Evolutionary conservation across 1,140 invertebrate species (phyloP).

Genomic region (Camponotus vicinus): DNA sequence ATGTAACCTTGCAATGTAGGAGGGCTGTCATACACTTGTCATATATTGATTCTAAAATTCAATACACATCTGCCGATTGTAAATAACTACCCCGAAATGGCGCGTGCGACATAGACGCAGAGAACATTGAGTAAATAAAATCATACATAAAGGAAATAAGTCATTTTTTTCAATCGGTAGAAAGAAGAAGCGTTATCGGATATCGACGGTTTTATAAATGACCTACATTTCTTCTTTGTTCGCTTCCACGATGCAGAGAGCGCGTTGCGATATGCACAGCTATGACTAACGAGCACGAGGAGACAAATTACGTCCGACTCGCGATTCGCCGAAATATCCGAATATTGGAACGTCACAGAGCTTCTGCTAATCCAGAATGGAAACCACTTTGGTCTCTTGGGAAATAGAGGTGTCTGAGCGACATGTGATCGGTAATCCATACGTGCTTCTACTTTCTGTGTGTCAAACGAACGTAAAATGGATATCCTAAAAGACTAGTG

Average conservation of each 20-base stretch:
- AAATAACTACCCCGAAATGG: conserved; percentile 24
- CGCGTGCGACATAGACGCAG: background rate
- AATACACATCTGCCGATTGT: conserved; percentile 35
- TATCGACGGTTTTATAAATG: conserved; percentile 57
- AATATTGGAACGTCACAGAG: conserved; percentile 27
- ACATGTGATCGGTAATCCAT: conserved; percentile 5
- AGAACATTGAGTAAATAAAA: conserved; percentile 50
- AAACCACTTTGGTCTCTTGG: background rate
- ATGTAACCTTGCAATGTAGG: background rate
- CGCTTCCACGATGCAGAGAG: conserved; percentile 20
- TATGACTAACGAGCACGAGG: conserved; percentile 45
- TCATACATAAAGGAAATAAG: conserved; percentile 49
- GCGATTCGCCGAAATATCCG: conserved; percentile 42
- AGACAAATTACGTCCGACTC: conserved; percentile 48
- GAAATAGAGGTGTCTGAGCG: background rate
- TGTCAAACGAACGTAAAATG: background rate
- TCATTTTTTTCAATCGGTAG: conserved; percentile 24
- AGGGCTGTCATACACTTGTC: conserved; percentile 15
- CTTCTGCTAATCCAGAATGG: conserved; percentile 10
- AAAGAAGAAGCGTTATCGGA: conserved; percentile 32
- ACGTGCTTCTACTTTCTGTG: background rate
- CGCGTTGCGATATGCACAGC: conserved; percentile 42
- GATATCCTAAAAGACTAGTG: background rate
- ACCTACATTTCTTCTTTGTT: conserved; percentile 60
- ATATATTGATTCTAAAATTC: conserved; percentile 54